Evolutionary conservation across 2,113 vertebrate species (phyloP).

Genomic region (Coregonus clupeaformis): DNA sequence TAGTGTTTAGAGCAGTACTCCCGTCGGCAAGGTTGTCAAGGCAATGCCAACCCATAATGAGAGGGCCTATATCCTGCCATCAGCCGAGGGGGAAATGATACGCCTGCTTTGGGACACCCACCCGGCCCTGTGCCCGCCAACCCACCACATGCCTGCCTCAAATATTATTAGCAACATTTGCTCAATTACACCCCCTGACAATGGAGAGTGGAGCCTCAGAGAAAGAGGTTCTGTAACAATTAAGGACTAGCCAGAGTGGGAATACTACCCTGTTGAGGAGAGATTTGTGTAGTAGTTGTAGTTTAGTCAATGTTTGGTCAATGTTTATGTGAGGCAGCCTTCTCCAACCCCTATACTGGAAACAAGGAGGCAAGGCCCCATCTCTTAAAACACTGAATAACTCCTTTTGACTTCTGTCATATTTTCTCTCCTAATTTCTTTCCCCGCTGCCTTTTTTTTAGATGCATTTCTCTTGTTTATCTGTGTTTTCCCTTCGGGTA

Average conservation of each 20-base stretch:
- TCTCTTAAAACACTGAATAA: slow-evolving; percentile 26
- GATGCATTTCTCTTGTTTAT: slow-evolving; percentile 57
- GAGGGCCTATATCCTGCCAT: slow-evolving; percentile 64
- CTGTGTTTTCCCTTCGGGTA: slow-evolving; percentile 54
- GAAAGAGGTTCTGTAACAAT: background rate
- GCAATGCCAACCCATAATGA: slow-evolving; percentile 65
- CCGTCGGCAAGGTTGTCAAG: slow-evolving; percentile 62
- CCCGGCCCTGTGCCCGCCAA: no score
- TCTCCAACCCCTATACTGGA: no score
- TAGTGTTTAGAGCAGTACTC: slow-evolving; percentile 66
- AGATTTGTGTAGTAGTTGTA: no score
- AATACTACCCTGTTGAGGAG: no score
- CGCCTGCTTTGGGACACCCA: background rate
- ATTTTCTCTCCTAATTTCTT: slow-evolving; percentile 24
- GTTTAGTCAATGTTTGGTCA: no score
- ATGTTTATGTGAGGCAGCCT: no score
- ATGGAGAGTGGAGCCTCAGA: slow-evolving; percentile 39
- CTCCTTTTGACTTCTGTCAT: slow-evolving; percentile 53
- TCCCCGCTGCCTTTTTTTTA: background rate
- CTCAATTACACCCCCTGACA: slow-evolving; percentile 65
- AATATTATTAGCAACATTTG: slow-evolving; percentile 65
- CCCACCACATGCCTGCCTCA: slow-evolving; percentile 24
- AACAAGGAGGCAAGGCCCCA: background rate
- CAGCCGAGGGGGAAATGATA: slow-evolving; percentile 26
- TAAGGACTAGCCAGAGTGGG: background rate